phyloP scores from a whole-genome alignment of 2,888 invertebrate species.

The Aspidapion aeneum region DNA sequence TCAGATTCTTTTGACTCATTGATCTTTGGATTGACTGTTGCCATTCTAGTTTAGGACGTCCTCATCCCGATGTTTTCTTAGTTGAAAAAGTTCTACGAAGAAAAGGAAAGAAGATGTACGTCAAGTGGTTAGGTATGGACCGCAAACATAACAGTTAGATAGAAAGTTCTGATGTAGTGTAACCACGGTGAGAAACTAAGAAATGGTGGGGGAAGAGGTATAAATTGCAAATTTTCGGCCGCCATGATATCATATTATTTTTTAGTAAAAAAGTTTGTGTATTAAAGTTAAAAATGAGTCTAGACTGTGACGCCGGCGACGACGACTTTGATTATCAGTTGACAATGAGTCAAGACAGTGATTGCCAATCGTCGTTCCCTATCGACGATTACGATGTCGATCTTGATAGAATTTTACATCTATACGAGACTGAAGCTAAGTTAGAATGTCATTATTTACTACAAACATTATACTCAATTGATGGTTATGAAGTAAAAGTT shows the following conservation, averaged over 20 bases:
- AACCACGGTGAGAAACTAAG: background rate
- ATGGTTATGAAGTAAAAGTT: background rate
- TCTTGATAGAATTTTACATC: background rate
- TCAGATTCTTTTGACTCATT: too few relatives aligned
- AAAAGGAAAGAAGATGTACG: background rate
- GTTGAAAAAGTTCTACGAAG: background rate
- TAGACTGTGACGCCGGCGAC: too few relatives aligned
- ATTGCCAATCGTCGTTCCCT: background rate
- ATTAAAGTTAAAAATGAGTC: too few relatives aligned
- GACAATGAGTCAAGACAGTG: background rate
- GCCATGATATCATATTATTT: background rate
- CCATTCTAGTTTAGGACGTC: too few relatives aligned
- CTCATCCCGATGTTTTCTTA: too few relatives aligned
- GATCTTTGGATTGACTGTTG: too few relatives aligned
- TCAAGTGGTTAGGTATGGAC: constrained; percentile 16
- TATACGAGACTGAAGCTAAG: background rate
- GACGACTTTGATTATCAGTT: too few relatives aligned
- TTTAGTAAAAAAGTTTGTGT: too few relatives aligned
- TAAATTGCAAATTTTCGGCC: background rate
- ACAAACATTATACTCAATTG: background rate
- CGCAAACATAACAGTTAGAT: constrained; percentile 35
- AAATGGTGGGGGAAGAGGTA: background rate
- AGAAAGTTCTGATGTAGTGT: constrained; percentile 20
- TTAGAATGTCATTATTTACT: background rate
- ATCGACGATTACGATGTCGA: background rate